Evolutionary conservation across 1,140 invertebrate species (phyloP).

Genomic region (Magallana gigas): DNA sequence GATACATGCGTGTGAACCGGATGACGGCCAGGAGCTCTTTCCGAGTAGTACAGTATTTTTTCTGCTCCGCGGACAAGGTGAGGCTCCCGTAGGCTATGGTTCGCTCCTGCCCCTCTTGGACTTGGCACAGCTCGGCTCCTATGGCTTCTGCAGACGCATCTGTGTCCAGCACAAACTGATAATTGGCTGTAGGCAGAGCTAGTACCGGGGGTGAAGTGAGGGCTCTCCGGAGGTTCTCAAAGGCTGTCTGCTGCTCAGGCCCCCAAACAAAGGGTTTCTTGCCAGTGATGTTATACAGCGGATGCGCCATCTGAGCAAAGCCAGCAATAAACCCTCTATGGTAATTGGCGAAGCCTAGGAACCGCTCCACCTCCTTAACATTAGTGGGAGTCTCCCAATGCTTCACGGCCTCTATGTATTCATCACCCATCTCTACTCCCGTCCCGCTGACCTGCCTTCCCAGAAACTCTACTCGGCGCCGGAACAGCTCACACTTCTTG

Average conservation of each 20-base stretch:
- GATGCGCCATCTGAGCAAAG: not conserved
- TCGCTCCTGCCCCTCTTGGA: conserved; percentile 60
- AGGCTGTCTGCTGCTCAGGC: conserved; percentile 48
- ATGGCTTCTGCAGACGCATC: conserved; percentile 62
- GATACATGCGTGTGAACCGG: conserved; percentile 20
- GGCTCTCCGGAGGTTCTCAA: conserved; percentile 52
- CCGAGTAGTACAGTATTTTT: conserved; percentile 53
- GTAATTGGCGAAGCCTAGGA: conserved; percentile 65
- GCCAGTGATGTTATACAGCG: conserved; percentile 49
- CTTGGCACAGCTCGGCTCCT: conserved; percentile 77
- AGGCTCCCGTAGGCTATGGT: conserved; percentile 49
- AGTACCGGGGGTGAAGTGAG: conserved; percentile 24
- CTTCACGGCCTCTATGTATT: conserved; percentile 69
- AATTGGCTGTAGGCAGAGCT: not conserved
- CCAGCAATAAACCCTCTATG: conserved; percentile 21
- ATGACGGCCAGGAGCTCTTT: conserved; percentile 58
- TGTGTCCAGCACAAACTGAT: conserved; percentile 61
- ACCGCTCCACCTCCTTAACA: conserved; percentile 64
- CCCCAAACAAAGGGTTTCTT: conserved; percentile 48
- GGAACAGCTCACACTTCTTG: conserved; percentile 64
- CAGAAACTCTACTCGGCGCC: conserved; percentile 61
- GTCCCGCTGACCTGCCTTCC: conserved; percentile 66
- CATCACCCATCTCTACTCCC: conserved; percentile 61
- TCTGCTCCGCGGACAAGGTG: conserved; percentile 39
- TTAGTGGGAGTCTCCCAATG: conserved; percentile 67